Evolutionary conservation across 2,797 vertebrate genomes (phyloP).

Genomic region (Cephalopachus bancanus): DNA sequence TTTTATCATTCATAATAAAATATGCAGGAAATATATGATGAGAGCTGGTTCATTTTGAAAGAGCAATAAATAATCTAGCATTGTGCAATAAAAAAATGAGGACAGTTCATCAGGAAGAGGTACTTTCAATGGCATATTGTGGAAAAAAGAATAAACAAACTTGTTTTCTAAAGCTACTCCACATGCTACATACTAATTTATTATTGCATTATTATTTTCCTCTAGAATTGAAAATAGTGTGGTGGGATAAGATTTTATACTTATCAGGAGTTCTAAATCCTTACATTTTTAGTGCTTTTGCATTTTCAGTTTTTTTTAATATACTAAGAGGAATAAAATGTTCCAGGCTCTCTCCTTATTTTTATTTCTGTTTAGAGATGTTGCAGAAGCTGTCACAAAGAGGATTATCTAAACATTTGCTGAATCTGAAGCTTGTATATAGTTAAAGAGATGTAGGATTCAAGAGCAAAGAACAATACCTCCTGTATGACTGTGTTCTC

Average conservation of each 20-base stretch:
- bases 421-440: constrained; percentile 74
- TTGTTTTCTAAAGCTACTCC: constrained; percentile 74
- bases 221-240: constrained; percentile 74
- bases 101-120: constrained; percentile 71
- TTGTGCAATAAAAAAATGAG: constrained; percentile 70
- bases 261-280: constrained; percentile 77
- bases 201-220: constrained; percentile 73
- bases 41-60: constrained; percentile 77
- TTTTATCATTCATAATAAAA: constrained; percentile 76
- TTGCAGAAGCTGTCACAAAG: constrained; percentile 73
- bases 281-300: constrained; percentile 79
- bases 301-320: constrained; percentile 69
- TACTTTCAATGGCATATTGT: constrained; percentile 71
- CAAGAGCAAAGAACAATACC: constrained; percentile 55
- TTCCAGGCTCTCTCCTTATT: constrained; percentile 70
- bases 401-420: constrained; percentile 73
- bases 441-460: constrained; percentile 67
- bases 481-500: constrained; percentile 58
- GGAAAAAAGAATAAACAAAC: constrained; percentile 1
- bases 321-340: constrained; percentile 76
- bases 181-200: constrained; percentile 77
- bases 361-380: constrained; percentile 72
- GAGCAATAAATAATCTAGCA: constrained; percentile 78
- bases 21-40: constrained; percentile 81
- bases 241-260: constrained; percentile 72